Conservation (phyloP, 1,140 invertebrate species). For the Neodiprion virginianus region DNA sequence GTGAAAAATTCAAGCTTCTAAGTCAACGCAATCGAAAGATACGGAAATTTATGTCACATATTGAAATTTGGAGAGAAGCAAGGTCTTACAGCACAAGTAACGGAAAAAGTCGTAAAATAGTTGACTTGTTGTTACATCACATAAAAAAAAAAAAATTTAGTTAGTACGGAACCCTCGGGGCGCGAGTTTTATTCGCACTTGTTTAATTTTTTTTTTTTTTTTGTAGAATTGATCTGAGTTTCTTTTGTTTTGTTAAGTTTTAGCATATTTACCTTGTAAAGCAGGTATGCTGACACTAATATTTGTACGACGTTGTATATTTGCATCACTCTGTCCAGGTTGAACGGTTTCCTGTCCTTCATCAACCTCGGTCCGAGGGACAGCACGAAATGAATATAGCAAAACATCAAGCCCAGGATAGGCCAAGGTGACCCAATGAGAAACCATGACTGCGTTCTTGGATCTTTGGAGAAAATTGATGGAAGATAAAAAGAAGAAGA, state of each 20-base stretch:
- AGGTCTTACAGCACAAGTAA: too few species aligned
- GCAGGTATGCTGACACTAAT: conserved; percentile 66
- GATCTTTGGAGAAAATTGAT: conserved; percentile 59
- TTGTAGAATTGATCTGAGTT: too few species aligned
- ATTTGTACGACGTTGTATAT: conserved; percentile 81
- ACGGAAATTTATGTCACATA: too few species aligned
- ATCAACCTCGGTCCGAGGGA: conserved; percentile 76
- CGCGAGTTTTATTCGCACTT: too few species aligned
- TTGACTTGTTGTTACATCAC: too few species aligned
- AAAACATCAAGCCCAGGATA: conserved; percentile 63
- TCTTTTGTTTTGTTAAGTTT: neutral
- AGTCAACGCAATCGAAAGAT: too few species aligned
- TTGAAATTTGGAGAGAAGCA: too few species aligned
- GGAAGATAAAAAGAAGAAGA: conserved; percentile 31
- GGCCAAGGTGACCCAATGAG: conserved; percentile 68
- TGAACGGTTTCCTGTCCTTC: conserved; percentile 73
- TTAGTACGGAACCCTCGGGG: too few species aligned
- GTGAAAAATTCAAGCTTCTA: too few species aligned
- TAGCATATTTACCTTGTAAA: conserved; percentile 66
- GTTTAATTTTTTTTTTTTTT: too few species aligned
- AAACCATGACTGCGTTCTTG: conserved; percentile 67
- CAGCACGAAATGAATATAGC: conserved; percentile 74
- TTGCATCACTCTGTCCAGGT: conserved; percentile 75
- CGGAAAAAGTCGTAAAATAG: too few species aligned
- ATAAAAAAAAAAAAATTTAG: too few species aligned